Percentiles rank a stretch among this genome's conserved stretches.
Conservation (phyloP, 2,888 invertebrate genomes). For the Silvanus unidentatus region DNA sequence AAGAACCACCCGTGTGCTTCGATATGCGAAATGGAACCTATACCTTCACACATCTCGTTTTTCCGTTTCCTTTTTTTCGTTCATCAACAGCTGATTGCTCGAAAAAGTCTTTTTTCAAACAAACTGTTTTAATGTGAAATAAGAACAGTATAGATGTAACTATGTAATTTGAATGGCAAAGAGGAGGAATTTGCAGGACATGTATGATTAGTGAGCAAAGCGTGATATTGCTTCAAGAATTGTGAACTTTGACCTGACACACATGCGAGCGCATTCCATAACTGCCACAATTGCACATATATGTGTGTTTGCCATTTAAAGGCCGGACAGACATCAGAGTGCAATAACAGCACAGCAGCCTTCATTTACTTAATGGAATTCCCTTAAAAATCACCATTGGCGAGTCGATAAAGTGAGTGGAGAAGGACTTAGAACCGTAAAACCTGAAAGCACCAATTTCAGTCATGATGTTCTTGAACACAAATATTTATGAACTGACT, state of each 20-base stretch:
- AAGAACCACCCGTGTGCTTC: slow-evolving; percentile 43
- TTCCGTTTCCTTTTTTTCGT: too few species aligned
- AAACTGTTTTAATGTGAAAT: too few species aligned
- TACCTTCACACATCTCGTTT: not conserved
- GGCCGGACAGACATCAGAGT: slow-evolving; percentile 14
- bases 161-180: too few species aligned
- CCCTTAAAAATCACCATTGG: not conserved
- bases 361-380: not conserved
- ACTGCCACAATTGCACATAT: slow-evolving; percentile 27
- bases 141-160: too few species aligned
- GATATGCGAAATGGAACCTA: slow-evolving; percentile 20
- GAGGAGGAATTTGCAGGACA: too few species aligned
- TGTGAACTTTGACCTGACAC: slow-evolving; percentile 34
- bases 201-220: too few species aligned
- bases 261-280: slow-evolving; percentile 34
- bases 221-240: slow-evolving; percentile 4
- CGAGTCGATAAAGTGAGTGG: too few species aligned
- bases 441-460: too few species aligned
- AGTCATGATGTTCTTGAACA: slow-evolving; percentile 13
- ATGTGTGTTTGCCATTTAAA: slow-evolving; percentile 22
- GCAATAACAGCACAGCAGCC: slow-evolving; percentile 3
- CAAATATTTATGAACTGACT: slow-evolving; percentile 25
- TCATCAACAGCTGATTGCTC: too few species aligned
- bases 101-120: too few species aligned
- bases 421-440: too few species aligned